Conservation (phyloP, 2,888 invertebrate genomes). For the Achlya flavicornis region DNA sequence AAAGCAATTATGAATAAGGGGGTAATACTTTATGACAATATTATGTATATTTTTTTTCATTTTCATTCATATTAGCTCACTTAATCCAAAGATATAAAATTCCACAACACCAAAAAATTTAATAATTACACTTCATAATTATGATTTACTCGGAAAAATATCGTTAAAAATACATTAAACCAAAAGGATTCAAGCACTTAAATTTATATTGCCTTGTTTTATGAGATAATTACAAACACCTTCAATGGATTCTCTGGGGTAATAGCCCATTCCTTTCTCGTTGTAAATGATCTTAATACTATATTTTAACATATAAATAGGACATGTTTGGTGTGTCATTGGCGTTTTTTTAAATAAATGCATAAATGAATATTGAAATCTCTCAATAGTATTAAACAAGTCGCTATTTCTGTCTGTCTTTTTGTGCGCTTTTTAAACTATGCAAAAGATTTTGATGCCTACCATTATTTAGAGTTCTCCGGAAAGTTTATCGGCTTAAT, state of each 20-base stretch:
- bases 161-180: conserved; percentile 30
- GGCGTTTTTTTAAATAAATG: no score
- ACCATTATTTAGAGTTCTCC: no score
- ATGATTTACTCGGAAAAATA: conserved; percentile 22
- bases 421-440: no score
- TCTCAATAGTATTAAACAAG: no score
- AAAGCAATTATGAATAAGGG: no score
- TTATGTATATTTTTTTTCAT: no score
- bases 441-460: no score
- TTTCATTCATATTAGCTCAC: not conserved
- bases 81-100: not conserved
- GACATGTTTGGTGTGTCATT: no score
- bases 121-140: conserved; percentile 15
- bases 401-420: no score
- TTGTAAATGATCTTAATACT: not conserved
- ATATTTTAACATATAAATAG: not conserved
- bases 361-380: no score
- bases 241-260: conserved; percentile 14
- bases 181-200: conserved; percentile 23
- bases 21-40: no score
- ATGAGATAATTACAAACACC: conserved; percentile 23
- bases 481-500: no score
- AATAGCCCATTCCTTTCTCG: conserved; percentile 14
- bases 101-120: not conserved
- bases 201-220: conserved; percentile 26